A percentile compares a stretch with the other conserved stretches of the same genome.
Conservation (phyloP, 2,113 vertebrate species). For the Gasterosteus aculeatus region DNA sequence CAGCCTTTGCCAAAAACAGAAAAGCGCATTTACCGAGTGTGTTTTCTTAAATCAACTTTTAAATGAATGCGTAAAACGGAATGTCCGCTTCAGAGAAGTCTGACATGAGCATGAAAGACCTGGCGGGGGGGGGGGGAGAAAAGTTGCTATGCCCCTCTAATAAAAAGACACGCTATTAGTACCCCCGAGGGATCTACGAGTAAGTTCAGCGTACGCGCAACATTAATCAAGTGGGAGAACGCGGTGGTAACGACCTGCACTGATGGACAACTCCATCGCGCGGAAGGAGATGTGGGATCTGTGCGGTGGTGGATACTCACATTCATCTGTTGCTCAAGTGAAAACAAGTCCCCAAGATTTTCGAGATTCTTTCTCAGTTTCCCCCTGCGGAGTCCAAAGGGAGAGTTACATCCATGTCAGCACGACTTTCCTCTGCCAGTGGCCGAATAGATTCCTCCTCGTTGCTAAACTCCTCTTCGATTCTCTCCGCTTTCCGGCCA, state of each 20-base stretch:
- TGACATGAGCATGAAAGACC: not conserved
- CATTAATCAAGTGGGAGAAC: not conserved
- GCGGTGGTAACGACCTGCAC: not conserved
- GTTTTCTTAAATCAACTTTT: constrained; percentile 6
- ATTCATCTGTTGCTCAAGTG: constrained; percentile 73
- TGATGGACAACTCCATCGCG: constrained; percentile 11
- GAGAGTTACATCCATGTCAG: constrained; percentile 79
- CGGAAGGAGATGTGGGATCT: not conserved
- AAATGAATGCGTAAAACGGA: not conserved
- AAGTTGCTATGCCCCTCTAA: not conserved
- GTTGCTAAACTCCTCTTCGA: constrained; percentile 1
- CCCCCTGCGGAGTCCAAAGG: constrained; percentile 31
- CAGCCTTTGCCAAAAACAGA: too few relatives aligned
- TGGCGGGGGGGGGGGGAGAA: not conserved
- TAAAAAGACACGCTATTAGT: not conserved
- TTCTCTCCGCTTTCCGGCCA: constrained; percentile 19
- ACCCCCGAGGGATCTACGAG: not conserved
- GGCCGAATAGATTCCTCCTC: constrained; percentile 2
- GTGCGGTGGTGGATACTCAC: constrained; percentile 73
- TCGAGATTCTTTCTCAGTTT: constrained; percentile 40
- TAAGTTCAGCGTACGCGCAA: not conserved
- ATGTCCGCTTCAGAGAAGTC: not conserved
- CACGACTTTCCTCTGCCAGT: constrained; percentile 15
- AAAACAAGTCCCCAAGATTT: constrained; percentile 18
- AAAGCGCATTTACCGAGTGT: not conserved